Evolutionary conservation across 2,888 invertebrate species (phyloP), one percentile per base, ranked within the genome.

Genomic region (Xanthia togata): DNA sequence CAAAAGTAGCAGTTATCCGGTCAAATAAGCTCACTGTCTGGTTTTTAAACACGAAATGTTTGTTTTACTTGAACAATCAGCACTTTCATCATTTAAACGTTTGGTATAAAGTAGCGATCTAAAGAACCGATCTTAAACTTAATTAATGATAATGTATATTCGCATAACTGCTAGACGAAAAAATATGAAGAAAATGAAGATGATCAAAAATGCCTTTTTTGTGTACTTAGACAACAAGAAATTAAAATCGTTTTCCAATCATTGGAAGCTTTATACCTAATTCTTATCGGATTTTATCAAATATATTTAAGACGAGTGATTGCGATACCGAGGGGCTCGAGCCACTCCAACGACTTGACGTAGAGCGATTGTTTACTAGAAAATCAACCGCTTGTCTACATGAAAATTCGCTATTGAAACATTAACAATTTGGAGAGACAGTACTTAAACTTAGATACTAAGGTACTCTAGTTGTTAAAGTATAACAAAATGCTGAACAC

Each of bases 221-320:
- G n/a, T n/a, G n/a, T n/a, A n/a, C n/a, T n/a, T 35, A 70, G 41
- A 59, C 23, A 72, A 70, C 53, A 73, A 55, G 35, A 64, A 70
- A 85, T 79, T 72, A 17, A 71, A 76, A 78, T 87, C 76, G 63
- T 78, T 79, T 76, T 85, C 31, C 53, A 87, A 82, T 81, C 47
- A 67, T 64, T 77, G 64, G 17, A 76, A 59, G 71, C 76, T 71
- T 77, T 60, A 53, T 44, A 44, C 44, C 20, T 35, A 81, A 68
- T 76, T 71, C 55, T 76, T 79, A 79, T 81, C 71, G 64, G 62
- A 72, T 83, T 86, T 73, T 68, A 84, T 78, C 38, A 84, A 86
- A 86, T 81, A 81, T 71, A 78, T 73, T 75, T 60, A n/a, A 77
- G 70, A 79, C 70, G 74, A 83, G 62, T 73, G 68, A 73, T 78